phyloP scores from a whole-genome alignment of 2,888 invertebrate species.

The Idaea biselata region DNA sequence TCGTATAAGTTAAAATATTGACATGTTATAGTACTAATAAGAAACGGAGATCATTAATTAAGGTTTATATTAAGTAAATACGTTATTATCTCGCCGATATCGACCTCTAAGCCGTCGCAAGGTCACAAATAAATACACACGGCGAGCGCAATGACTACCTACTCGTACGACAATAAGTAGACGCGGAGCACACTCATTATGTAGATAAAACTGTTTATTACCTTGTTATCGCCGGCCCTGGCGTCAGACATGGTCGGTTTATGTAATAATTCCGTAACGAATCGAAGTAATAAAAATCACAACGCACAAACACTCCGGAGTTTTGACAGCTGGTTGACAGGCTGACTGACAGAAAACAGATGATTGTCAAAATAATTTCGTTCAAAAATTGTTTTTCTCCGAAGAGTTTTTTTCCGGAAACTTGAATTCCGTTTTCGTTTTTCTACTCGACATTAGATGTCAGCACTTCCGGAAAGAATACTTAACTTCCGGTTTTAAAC shows the following conservation, averaged over 20 bases:
- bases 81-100: constrained; percentile 21
- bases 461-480: too few species aligned
- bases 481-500: too few species aligned
- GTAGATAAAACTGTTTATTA: constrained; percentile 52
- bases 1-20: not conserved
- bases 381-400: constrained; percentile 13
- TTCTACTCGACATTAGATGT: too few species aligned
- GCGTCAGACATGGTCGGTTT: constrained; percentile 57
- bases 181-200: constrained; percentile 32
- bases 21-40: not conserved
- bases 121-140: constrained; percentile 58
- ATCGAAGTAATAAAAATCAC: constrained; percentile 27
- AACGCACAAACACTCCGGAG: constrained; percentile 19
- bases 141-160: constrained; percentile 28
- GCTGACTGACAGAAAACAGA: constrained; percentile 33
- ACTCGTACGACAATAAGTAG: constrained; percentile 23
- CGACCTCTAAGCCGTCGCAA: constrained; percentile 61
- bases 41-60: constrained; percentile 6
- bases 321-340: constrained; percentile 27
- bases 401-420: not conserved
- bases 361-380: constrained; percentile 42
- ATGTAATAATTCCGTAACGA: constrained; percentile 36
- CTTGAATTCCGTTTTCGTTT: not conserved
- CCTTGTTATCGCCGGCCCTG: constrained; percentile 65
- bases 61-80: constrained; percentile 18